Evolutionary conservation across 2,888 invertebrate genomes (phyloP).

Genomic region (Hydroisotoma schaefferi): DNA sequence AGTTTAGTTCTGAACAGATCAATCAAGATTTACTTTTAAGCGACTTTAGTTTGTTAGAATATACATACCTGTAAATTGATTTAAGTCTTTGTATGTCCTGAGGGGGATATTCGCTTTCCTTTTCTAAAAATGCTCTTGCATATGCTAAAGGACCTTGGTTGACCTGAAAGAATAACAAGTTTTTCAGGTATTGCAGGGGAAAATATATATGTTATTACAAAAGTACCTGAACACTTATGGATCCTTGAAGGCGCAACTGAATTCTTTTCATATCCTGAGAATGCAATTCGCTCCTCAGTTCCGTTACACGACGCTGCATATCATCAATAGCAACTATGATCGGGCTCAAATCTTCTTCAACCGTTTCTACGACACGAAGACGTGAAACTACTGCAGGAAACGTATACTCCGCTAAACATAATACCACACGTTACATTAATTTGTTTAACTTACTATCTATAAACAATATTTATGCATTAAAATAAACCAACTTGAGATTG

Average conservation of each 20-base stretch:
- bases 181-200: background rate
- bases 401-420: constrained; percentile 44
- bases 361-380: constrained; percentile 40
- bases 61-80: constrained; percentile 13
- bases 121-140: constrained; percentile 48
- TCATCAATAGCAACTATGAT: constrained; percentile 49
- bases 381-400: constrained; percentile 48
- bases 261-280: constrained; percentile 47
- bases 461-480: background rate
- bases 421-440: background rate
- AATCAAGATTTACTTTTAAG: background rate
- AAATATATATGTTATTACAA: background rate
- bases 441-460: background rate
- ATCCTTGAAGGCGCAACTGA: constrained; percentile 47
- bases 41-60: background rate
- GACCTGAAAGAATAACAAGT: constrained; percentile 35
- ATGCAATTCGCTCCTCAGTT: constrained; percentile 45
- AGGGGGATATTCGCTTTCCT: constrained; percentile 46
- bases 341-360: constrained; percentile 47
- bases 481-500: constrained; percentile 70
- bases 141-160: constrained; percentile 49
- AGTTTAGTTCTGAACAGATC: background rate
- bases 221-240: constrained; percentile 46
- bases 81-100: constrained; percentile 10
- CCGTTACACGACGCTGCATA: constrained; percentile 47